Evolutionary conservation across 2,113 vertebrate genomes (phyloP).

Genomic region (Galeopterus variegatus): DNA sequence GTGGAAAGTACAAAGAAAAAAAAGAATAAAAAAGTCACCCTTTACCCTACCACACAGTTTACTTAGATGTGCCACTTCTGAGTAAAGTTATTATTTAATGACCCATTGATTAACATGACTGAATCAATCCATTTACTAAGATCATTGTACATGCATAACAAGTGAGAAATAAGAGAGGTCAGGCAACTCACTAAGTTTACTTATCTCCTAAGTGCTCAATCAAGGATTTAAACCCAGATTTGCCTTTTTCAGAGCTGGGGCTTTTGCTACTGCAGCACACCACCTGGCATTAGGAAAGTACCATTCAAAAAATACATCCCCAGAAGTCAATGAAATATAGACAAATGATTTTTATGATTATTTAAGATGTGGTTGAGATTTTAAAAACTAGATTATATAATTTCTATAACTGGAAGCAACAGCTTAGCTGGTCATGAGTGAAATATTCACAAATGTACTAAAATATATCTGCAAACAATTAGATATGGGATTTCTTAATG

Average conservation of each 20-base stretch:
- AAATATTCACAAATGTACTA: slow-evolving; percentile 47
- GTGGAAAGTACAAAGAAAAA: not conserved
- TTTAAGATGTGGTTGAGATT: slow-evolving; percentile 17
- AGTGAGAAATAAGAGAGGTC: not conserved
- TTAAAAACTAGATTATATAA: slow-evolving; percentile 42
- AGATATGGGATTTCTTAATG: slow-evolving; percentile 51
- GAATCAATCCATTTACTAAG: not conserved
- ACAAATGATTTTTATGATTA: slow-evolving; percentile 25
- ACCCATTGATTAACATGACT: not conserved
- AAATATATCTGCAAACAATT: slow-evolving; percentile 66
- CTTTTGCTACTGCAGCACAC: not conserved
- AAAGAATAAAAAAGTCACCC: not conserved
- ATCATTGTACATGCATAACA: not conserved
- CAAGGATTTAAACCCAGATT: not conserved
- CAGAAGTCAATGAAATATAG: slow-evolving; percentile 22
- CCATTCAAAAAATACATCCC: not conserved
- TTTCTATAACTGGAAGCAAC: slow-evolving; percentile 30
- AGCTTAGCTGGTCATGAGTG: slow-evolving; percentile 22
- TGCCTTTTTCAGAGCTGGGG: not conserved
- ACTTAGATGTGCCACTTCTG: not conserved
- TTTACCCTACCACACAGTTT: not conserved
- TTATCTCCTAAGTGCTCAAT: not conserved
- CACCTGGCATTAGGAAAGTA: not conserved
- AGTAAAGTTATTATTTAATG: slow-evolving; percentile 45
- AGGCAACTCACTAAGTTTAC: not conserved